phyloP scores from a whole-genome alignment of 1,140 invertebrate species.

The Drosophila suzukii region DNA sequence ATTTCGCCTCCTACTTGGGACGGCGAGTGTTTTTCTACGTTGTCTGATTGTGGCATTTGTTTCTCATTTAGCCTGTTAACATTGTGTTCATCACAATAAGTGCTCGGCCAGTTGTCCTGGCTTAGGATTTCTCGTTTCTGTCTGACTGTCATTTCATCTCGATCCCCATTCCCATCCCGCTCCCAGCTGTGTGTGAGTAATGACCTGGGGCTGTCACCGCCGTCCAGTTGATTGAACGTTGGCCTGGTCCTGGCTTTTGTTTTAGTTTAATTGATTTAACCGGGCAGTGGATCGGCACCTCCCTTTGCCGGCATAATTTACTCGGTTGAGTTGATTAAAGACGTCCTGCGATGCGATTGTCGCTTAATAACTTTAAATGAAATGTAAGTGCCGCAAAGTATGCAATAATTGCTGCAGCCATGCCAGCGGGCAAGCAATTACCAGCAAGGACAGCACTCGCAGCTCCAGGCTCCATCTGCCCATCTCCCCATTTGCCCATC shows the following conservation, averaged over 20 bases:
- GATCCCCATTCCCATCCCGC: conserved; percentile 6
- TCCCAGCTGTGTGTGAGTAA: conserved; percentile 65
- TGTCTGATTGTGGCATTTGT: conserved; percentile 77
- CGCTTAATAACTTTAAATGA: conserved; percentile 77
- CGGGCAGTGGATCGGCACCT: conserved; percentile 1
- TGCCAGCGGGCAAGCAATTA: conserved; percentile 54
- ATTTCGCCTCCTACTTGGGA: not conserved
- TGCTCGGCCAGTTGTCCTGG: conserved; percentile 46
- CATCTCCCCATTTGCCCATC: no score
- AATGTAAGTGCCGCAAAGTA: conserved; percentile 74
- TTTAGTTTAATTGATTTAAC: conserved; percentile 79
- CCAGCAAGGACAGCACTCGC: conserved; percentile 24
- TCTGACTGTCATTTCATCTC: conserved; percentile 4
- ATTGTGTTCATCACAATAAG: conserved; percentile 82
- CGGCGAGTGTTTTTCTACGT: conserved; percentile 50
- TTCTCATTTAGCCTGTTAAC: conserved; percentile 82
- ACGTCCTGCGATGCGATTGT: conserved; percentile 43
- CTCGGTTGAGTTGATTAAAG: conserved; percentile 43
- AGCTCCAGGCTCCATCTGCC: not conserved
- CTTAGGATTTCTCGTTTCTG: conserved; percentile 22
- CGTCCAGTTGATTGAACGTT: conserved; percentile 70
- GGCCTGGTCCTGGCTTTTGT: conserved; percentile 59
- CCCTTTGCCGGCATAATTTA: not conserved
- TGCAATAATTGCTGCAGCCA: conserved; percentile 70
- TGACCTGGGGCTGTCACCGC: conserved; percentile 70